Evolutionary conservation across 53 echinoderm and acorn worm genomes (phyloP).

Genomic region (Echinometra lucunter): DNA sequence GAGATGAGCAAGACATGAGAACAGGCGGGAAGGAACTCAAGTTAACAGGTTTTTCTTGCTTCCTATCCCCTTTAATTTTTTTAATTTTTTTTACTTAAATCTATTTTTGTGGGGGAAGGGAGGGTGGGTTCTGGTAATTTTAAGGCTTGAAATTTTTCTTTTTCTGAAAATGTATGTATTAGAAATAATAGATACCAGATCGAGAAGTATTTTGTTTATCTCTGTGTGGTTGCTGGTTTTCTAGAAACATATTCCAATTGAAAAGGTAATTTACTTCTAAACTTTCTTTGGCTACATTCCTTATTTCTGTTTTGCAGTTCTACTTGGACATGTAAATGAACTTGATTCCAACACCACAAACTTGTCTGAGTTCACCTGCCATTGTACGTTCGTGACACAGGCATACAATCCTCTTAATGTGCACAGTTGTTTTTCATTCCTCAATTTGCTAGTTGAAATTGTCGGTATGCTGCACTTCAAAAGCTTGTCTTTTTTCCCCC

Average conservation of each 20-base stretch:
- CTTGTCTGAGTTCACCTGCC: not conserved
- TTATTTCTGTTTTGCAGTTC: not conserved
- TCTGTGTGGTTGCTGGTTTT: not conserved
- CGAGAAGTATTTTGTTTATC: not conserved
- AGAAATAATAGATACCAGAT: too few species aligned
- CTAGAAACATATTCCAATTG: not conserved
- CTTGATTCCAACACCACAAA: slow-evolving; percentile 5
- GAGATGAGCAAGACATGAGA: slow-evolving; percentile 35
- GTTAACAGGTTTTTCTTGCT: not conserved
- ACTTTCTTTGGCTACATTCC: not conserved
- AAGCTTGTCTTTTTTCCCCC: not conserved
- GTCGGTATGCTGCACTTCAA: slow-evolving; percentile 18
- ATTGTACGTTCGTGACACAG: slow-evolving; percentile 9
- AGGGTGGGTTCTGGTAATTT: too few species aligned
- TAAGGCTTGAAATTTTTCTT: too few species aligned
- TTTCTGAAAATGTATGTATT: too few species aligned
- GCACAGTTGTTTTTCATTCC: slow-evolving; percentile 18
- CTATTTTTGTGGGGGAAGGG: too few species aligned
- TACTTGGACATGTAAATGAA: not conserved
- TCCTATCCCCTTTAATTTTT: not conserved
- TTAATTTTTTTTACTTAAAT: not conserved
- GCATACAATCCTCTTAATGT: not conserved
- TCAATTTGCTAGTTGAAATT: slow-evolving; percentile 3
- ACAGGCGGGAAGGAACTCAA: not conserved
- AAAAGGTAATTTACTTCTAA: not conserved